Base-by-base conservation (phyloP, 2,888 invertebrate genomes). In the Sesia apiformis region DNA sequence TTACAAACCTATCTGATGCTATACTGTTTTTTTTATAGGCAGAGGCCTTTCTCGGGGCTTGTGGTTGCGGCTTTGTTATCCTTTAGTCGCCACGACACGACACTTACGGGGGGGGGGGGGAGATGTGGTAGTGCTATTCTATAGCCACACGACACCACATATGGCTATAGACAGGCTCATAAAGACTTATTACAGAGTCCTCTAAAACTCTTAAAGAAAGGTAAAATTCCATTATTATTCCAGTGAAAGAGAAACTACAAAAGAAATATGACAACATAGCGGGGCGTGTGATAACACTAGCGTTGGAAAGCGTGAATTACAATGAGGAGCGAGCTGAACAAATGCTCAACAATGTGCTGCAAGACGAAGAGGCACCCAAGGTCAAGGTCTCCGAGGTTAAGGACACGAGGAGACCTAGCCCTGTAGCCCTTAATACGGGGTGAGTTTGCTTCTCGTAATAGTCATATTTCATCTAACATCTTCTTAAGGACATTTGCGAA, bases 231-330 rank as follows among this genome's bases (percentile, higher is more conserved):
- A 23, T 23, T 23, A 23, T 8, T 50, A 3, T 50, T 50, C 38
- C 73, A 96, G 96, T 95, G 76, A 94, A 93, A 85, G 74, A 77
- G 42, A 90, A 92, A 62, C 89, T 97, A 38, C 93, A 94, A 77
- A 90, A 91, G 56, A 93, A 94, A 70, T 96, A 95, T 77, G 92
- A 92, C 53, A 91, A 92, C 52, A 92, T 96, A 40, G 94, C 96
- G 0, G 96, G 96, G 63, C 92, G 95, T 58, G 93, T 98, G 6
- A 93, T 97, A 53, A 85, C 92, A 2, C 93, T 97, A 77, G 98
- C 97, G 0, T 83, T 97, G 60, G 97, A 98, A 69, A 96, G 96
- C 70, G 96, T 96, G 0, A 93, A 95, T 70, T 97, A 93, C 79
- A 94, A 96, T 61, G 96, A 96, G 74, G 93, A 94, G 54, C 91